phyloP scores from a whole-genome alignment of 2,797 vertebrate genomes.

The Esox lucius region DNA sequence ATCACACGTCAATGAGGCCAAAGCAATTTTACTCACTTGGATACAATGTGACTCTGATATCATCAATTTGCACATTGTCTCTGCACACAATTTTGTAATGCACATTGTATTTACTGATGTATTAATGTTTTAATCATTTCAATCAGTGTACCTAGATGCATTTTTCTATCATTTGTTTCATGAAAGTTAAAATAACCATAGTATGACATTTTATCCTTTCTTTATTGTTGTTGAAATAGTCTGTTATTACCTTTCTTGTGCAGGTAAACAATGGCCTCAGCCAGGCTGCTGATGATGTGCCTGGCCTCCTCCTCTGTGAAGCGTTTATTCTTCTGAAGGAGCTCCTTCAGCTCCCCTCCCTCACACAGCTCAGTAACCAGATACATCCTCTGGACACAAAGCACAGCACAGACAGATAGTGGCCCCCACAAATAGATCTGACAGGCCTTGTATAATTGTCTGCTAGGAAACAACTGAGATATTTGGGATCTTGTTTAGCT shows the following conservation, averaged over 20 bases:
- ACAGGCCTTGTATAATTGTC: background rate
- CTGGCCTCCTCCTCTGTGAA: conserved; percentile 85
- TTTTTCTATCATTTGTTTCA: background rate
- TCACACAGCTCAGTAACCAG: conserved; percentile 86
- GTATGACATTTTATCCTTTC: background rate
- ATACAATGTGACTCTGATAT: conserved; percentile 29
- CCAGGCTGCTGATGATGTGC: conserved; percentile 79
- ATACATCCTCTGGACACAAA: conserved; percentile 77
- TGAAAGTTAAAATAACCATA: background rate
- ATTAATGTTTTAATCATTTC: background rate
- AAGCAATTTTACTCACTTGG: conserved; percentile 26
- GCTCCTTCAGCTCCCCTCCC: conserved; percentile 81
- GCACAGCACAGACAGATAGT: conserved; percentile 25
- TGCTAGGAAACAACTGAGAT: background rate
- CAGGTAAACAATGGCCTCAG: conserved; percentile 80
- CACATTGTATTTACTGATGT: background rate
- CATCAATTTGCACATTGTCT: conserved; percentile 35
- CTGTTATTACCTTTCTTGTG: conserved; percentile 74
- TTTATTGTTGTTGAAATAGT: background rate
- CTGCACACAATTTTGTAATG: conserved; percentile 6
- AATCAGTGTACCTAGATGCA: background rate
- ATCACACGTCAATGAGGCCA: conserved; percentile 41
- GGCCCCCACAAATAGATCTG: conserved; percentile 22
- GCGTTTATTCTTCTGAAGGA: conserved; percentile 71
- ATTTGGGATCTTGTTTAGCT: background rate